Conservation (phyloP, 1,140 invertebrate genomes). For the Phortica variegata region DNA sequence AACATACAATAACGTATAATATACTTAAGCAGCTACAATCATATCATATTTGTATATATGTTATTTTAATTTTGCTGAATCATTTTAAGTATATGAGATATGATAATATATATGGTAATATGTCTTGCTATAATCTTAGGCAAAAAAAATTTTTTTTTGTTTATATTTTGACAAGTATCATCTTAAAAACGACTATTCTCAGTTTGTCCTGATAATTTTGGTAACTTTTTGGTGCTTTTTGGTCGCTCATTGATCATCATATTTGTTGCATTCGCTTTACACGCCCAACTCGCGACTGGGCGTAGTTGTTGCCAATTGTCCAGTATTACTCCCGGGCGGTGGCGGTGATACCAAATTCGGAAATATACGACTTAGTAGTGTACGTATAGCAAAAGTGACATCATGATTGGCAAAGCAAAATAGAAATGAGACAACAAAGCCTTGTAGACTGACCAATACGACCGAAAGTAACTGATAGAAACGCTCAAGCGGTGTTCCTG, state of each 20-base stretch:
- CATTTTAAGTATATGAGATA: no score
- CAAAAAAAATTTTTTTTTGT: no score
- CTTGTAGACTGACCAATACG: slow-evolving; percentile 81
- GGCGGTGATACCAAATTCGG: slow-evolving; percentile 42
- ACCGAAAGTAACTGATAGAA: slow-evolving; percentile 77
- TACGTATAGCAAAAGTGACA: slow-evolving; percentile 63
- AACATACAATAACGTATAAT: no score
- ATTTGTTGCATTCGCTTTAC: slow-evolving; percentile 21
- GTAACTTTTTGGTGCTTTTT: no score
- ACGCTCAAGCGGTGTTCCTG: slow-evolving; percentile 64
- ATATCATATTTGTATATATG: no score
- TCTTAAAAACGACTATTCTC: no score
- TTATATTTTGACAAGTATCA: no score
- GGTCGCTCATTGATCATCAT: slow-evolving; percentile 2
- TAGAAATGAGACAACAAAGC: slow-evolving; percentile 78
- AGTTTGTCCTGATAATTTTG: no score
- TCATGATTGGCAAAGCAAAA: slow-evolving; percentile 93
- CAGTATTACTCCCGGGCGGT: slow-evolving; percentile 48
- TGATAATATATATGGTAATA: no score
- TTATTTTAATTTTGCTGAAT: no score
- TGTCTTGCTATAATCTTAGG: no score
- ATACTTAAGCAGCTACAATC: no score
- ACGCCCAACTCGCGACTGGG: slow-evolving; percentile 53
- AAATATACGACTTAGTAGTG: slow-evolving; percentile 49
- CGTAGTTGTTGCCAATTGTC: slow-evolving; percentile 53